phyloP scores from a whole-genome alignment of 2,113 vertebrate genomes.

The Plestiodon gilberti region DNA sequence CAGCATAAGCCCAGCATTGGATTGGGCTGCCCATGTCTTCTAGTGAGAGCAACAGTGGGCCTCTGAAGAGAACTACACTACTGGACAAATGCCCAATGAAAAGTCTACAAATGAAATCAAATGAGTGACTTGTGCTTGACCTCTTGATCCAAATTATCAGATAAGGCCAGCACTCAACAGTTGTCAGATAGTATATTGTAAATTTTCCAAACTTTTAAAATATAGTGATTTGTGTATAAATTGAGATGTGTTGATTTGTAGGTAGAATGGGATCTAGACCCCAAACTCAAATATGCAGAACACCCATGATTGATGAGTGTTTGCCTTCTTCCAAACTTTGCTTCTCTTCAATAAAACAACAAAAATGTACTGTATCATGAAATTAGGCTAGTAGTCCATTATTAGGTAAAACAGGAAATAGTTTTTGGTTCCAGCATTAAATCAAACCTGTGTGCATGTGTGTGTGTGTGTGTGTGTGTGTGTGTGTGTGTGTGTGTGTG shows the following conservation, averaged over 20 bases:
- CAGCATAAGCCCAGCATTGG: no score
- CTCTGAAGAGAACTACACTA: neutral
- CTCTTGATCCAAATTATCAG: slow-evolving; percentile 7
- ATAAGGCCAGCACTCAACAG: neutral
- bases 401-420: neutral
- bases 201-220: neutral
- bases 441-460: neutral
- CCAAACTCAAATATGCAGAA: neutral
- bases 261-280: neutral
- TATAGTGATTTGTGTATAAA: neutral
- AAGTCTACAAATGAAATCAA: neutral
- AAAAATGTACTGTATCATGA: neutral
- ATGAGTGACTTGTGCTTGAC: neutral
- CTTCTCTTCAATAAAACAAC: neutral
- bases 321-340: neutral
- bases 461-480: no score
- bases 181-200: neutral
- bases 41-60: neutral
- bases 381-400: neutral
- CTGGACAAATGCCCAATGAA: fast-evolving
- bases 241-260: no score
- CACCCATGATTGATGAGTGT: neutral
- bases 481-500: no score
- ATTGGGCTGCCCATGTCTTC: neutral
- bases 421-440: neutral